Evolutionary conservation across 2,797 vertebrate species (phyloP).

Genomic region (Enteromius afrohamiltoni): DNA sequence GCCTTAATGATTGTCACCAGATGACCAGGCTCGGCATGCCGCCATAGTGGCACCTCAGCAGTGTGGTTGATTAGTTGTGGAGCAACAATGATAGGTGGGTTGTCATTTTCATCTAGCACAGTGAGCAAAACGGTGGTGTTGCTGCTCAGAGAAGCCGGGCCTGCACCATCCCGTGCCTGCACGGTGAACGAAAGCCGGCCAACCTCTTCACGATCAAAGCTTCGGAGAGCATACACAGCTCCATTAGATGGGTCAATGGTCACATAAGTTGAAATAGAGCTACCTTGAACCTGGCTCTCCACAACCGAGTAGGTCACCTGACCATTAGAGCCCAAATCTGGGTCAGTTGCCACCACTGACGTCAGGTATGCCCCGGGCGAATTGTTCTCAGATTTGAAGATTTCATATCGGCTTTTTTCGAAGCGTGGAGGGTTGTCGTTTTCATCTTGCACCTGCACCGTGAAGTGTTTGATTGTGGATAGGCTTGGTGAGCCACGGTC

Average conservation of each 20-base stretch:
- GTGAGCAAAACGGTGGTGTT: conserved; percentile 91
- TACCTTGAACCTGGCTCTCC: conserved; percentile 84
- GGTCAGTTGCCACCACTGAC: conserved; percentile 90
- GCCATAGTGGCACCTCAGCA: conserved; percentile 87
- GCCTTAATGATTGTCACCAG: conserved; percentile 87
- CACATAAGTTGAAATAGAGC: conserved; percentile 90
- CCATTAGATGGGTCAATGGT: conserved; percentile 95
- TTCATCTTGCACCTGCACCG: conserved; percentile 92
- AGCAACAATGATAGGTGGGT: conserved; percentile 86
- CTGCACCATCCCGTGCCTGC: conserved; percentile 88
- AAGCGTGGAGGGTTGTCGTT: conserved; percentile 96
- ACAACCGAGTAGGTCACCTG: conserved; percentile 93
- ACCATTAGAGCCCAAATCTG: conserved; percentile 92
- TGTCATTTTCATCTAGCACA: conserved; percentile 95
- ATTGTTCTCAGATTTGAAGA: conserved; percentile 96
- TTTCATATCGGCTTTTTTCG: conserved; percentile 91
- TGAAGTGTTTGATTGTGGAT: conserved; percentile 95
- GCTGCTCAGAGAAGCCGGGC: conserved; percentile 78
- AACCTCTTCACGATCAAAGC: conserved; percentile 94
- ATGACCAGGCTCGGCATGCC: conserved; percentile 85
- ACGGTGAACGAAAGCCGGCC: conserved; percentile 88
- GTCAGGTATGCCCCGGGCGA: conserved; percentile 92
- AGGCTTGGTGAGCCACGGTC: conserved; percentile 91
- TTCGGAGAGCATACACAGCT: conserved; percentile 90
- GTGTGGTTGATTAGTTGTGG: conserved; percentile 88